Percentiles rank a stretch among this genome's conserved stretches.
Evolutionary conservation across 1,140 invertebrate genomes (phyloP).

Genomic region (Tachypleus tridentatus): DNA sequence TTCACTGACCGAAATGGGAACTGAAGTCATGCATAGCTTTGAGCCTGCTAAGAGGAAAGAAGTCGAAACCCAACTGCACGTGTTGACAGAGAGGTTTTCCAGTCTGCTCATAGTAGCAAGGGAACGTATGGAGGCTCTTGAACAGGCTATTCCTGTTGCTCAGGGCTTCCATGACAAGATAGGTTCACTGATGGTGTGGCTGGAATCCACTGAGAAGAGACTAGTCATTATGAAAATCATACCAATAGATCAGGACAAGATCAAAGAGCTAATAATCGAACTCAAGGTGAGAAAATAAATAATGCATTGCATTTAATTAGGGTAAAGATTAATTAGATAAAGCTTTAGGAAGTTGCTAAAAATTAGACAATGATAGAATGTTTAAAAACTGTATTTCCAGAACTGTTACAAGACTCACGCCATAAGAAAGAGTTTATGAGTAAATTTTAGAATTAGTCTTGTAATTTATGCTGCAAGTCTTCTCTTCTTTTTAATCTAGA

Average conservation of each 20-base stretch:
- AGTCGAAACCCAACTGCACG: slow-evolving; percentile 79
- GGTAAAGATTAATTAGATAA: too few relatives aligned
- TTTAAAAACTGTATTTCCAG: too few relatives aligned
- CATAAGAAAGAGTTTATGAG: too few relatives aligned
- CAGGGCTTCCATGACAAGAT: slow-evolving; percentile 68
- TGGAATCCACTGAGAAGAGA: slow-evolving; percentile 75
- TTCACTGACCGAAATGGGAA: slow-evolving; percentile 71
- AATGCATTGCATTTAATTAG: neutral
- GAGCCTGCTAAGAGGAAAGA: slow-evolving; percentile 66
- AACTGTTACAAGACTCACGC: too few relatives aligned
- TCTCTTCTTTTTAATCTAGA: too few relatives aligned
- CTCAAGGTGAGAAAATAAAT: slow-evolving; percentile 44
- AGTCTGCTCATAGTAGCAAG: slow-evolving; percentile 62
- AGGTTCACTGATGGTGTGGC: slow-evolving; percentile 76
- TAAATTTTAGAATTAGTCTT: too few relatives aligned
- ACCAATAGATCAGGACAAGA: slow-evolving; percentile 87
- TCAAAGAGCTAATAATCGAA: slow-evolving; percentile 70
- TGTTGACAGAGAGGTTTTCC: slow-evolving; percentile 73
- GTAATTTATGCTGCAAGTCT: too few relatives aligned
- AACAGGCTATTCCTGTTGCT: slow-evolving; percentile 74
- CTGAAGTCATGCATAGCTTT: slow-evolving; percentile 70
- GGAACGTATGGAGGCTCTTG: slow-evolving; percentile 69
- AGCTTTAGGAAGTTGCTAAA: too few relatives aligned
- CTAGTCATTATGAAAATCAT: slow-evolving; percentile 78
- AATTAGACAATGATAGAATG: too few relatives aligned